Evolutionary conservation across 2,113 vertebrate species (phyloP), one percentile per base, ranked within the genome.

Genomic region (Coreoperca whiteheadi): DNA sequence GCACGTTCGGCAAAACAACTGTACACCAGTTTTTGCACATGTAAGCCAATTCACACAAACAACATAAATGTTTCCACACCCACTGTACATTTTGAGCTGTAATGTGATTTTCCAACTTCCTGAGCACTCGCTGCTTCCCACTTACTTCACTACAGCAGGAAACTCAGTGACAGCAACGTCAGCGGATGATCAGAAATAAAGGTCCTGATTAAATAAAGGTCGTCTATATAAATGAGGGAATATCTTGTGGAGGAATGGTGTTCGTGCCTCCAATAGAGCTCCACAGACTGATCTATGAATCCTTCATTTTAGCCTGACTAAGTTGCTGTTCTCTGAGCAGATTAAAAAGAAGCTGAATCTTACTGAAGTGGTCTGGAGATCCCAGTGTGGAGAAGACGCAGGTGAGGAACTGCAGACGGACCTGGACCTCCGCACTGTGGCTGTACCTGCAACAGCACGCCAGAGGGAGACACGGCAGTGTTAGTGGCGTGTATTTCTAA

Each of bases 291-390:
- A n/a, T n/a, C n/a, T 18, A 18, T 18, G 15, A 48, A 18, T 18
- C 46, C 5, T 48, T 48, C 18, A 9, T 32, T 28, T 46, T 43
- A 59, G 16, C 57, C 57, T 21, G 16, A 34, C 2, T 2, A 7
- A 18, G 46, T 5, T 5, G 14, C 0, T 46, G 43, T 50, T 68
- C 15, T 67, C 23, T 9, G 10, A 59, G 14, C 6, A 41, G 30
- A 30, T 53, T 4, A 11, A 67, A n/a, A 15, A 11, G 39, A 23
- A n/a, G 51, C 6, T 14, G 54, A 93, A 0, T 64, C 98, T 97
- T 95, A 99, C 98, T 96, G 95, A 99, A 99, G 94, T 99, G 98
- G 93, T 99, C 98, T 15, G 98, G 98, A 56, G 98, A 99, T 85
- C 98, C 98, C 80, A 99, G 94, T 8, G 98, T 99, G 81, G 98